Percentiles rank a stretch among this genome's conserved stretches.
Evolutionary conservation across 2,888 invertebrate genomes (phyloP).

Genomic region (Paralinhomoeus sp.): DNA sequence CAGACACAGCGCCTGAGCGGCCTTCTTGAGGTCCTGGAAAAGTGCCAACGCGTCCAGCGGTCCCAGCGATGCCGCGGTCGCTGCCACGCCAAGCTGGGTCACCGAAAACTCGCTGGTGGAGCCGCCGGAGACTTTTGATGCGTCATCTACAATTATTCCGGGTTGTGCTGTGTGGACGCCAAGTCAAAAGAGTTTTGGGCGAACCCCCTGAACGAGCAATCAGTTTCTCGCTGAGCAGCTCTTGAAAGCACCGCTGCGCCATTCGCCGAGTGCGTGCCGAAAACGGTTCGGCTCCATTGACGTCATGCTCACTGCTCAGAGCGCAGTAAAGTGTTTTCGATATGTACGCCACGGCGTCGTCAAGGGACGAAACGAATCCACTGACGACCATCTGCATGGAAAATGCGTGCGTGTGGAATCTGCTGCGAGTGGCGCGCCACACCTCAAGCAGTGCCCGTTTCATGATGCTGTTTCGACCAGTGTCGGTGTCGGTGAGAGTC

Average conservation of each 20-base stretch:
- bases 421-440: neutral
- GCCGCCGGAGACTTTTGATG: neutral
- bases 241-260: no score
- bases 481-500: conserved; percentile 25
- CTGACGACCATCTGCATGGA: neutral
- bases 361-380: neutral
- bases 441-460: conserved; percentile 36
- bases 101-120: neutral
- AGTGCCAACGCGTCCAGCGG: conserved; percentile 73
- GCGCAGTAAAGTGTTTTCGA: neutral
- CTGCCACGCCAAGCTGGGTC: conserved; percentile 70
- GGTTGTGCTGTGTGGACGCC: no score
- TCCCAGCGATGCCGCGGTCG: conserved; percentile 71
- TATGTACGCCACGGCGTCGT: neutral
- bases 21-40: conserved; percentile 66
- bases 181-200: no score
- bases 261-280: no score
- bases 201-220: no score
- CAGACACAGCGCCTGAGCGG: conserved; percentile 64
- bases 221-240: no score
- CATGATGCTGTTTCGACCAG: conserved; percentile 30
- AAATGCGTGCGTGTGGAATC: neutral
- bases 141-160: no score
- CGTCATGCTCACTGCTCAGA: no score
- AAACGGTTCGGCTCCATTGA: no score